Evolutionary conservation across 1,140 invertebrate species (phyloP).

Genomic region (Euglossa dilemma): DNA sequence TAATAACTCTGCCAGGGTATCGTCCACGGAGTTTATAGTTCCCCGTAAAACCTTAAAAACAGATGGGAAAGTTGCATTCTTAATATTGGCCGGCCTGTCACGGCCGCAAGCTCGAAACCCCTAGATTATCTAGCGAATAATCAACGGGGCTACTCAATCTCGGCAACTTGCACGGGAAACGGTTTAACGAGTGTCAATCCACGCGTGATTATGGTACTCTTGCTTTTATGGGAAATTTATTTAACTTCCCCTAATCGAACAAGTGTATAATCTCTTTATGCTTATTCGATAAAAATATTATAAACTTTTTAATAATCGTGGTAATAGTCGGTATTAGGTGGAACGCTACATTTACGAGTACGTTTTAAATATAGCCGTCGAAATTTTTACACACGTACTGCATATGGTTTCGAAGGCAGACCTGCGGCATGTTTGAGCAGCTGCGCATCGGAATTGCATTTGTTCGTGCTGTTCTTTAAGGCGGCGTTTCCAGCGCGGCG

Average conservation of each 20-base stretch:
- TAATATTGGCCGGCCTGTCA: slow-evolving; percentile 1
- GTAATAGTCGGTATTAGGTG: neutral
- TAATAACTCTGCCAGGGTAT: slow-evolving; percentile 23
- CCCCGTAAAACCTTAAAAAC: slow-evolving; percentile 31
- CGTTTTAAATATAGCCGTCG: slow-evolving; percentile 6
- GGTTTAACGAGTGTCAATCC: too few relatives aligned
- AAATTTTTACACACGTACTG: slow-evolving; percentile 4
- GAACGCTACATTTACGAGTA: neutral
- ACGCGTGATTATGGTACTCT: too few relatives aligned
- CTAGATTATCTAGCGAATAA: neutral
- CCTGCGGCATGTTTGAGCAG: slow-evolving; percentile 57
- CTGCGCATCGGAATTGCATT: slow-evolving; percentile 46
- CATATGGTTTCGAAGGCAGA: neutral
- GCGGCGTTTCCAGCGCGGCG: neutral
- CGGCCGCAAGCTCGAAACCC: neutral
- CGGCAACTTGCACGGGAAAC: too few relatives aligned
- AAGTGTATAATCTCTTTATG: neutral
- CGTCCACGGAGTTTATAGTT: slow-evolving; percentile 18
- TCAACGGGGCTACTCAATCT: too few relatives aligned
- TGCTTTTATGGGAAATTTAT: too few relatives aligned
- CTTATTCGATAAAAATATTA: neutral
- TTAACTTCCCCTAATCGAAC: neutral
- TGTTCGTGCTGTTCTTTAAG: slow-evolving; percentile 47
- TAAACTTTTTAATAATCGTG: neutral
- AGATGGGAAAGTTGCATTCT: slow-evolving; percentile 20